These are phyloP conservation scores for Grammomys surdaster DNA, from an alignment of 2,113 vertebrate species.

Conservation along the genomic window DNA sequence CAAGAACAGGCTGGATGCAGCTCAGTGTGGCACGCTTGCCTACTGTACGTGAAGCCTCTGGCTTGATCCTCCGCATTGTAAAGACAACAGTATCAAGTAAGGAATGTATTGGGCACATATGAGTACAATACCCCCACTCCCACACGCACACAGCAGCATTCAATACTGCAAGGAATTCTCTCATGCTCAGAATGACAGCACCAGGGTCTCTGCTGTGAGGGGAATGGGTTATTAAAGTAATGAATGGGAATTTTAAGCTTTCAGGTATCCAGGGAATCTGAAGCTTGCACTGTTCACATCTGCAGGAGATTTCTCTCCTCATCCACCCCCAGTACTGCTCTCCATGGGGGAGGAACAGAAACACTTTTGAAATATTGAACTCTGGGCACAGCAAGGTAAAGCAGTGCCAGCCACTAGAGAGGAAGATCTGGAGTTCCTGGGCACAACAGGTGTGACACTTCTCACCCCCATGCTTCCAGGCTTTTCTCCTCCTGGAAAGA, in stretches of 20 bases:
- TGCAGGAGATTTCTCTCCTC: neutral
- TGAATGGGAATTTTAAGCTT: neutral
- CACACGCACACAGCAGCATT: neutral
- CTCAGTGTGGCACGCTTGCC: no score
- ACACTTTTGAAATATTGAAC: neutral
- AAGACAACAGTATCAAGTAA: neutral
- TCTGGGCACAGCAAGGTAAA: rapidly evolving
- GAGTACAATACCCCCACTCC: neutral
- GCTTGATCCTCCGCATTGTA: neutral
- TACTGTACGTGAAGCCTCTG: neutral
- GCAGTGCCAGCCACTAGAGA: no score
- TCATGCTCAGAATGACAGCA: neutral
- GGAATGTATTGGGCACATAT: neutral
- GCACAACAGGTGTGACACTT: no score
- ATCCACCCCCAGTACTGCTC: neutral
- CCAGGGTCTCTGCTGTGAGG: neutral
- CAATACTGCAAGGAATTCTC: neutral
- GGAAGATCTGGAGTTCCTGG: neutral
- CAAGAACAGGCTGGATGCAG: neutral
- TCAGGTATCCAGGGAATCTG: neutral
- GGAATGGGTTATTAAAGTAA: neutral
- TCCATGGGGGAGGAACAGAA: neutral
- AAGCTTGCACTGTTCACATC: neutral
- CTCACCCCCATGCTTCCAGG: no score
- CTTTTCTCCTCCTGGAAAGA: neutral